These are phyloP conservation scores for Opisthograptis luteolata DNA, from an alignment of 2,888 invertebrate species.

Conservation along the genomic window DNA sequence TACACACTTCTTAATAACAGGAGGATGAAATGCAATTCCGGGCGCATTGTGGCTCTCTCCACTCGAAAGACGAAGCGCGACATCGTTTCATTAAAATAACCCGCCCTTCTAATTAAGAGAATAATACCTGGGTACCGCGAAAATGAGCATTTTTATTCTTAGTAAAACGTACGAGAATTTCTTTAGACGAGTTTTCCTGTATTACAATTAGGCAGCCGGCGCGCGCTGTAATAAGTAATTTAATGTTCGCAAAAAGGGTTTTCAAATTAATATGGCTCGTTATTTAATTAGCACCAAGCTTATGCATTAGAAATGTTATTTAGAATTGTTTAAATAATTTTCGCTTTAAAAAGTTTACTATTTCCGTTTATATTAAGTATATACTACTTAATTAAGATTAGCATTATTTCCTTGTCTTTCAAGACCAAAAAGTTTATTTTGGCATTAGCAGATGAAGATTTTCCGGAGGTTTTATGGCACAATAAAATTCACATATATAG, in stretches of 20 bases:
- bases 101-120: slow-evolving; percentile 34
- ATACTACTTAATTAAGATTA: too few relatives aligned
- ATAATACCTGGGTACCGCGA: slow-evolving; percentile 29
- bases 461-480: too few relatives aligned
- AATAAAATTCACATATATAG: too few relatives aligned
- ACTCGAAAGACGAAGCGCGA: slow-evolving; percentile 30
- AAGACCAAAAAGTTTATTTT: too few relatives aligned
- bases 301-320: slow-evolving; percentile 42
- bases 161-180: slow-evolving; percentile 35
- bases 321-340: slow-evolving; percentile 28
- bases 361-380: too few relatives aligned
- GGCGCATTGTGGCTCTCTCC: slow-evolving; percentile 41
- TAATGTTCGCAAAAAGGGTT: slow-evolving; percentile 49
- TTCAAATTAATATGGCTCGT: slow-evolving; percentile 50
- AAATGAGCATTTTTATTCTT: slow-evolving; percentile 37
- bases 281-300: slow-evolving; percentile 52
- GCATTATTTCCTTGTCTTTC: too few relatives aligned
- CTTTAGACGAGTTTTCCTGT: slow-evolving; percentile 40
- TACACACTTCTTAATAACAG: slow-evolving; percentile 66
- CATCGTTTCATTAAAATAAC: slow-evolving; percentile 29
- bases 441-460: too few relatives aligned
- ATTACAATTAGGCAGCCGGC: slow-evolving; percentile 41
- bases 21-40: slow-evolving; percentile 57
- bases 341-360: background rate
- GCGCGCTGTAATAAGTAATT: slow-evolving; percentile 46